Base-by-base conservation (phyloP, 2,113 vertebrate species). In the Orientallactaga bullata region DNA sequence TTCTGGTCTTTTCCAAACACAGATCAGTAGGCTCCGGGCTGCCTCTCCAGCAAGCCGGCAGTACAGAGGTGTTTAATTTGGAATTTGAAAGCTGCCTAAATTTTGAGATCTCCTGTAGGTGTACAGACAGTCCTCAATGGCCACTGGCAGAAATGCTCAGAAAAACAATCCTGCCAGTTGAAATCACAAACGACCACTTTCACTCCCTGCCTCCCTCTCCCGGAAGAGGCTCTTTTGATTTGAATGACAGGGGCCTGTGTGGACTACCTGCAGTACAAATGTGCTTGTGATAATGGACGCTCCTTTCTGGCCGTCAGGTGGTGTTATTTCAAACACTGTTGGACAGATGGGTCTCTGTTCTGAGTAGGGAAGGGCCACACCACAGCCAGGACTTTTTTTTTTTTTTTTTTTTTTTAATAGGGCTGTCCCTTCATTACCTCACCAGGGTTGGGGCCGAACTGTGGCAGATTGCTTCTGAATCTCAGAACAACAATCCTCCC, bases 21-120 rank as follows among this genome's bases (percentile, higher is more conserved):
- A 74, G 26, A 86, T 8, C 78, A 30, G 24, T 20, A 23, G 51
- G 66, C n/a, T 42, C 8, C 28, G 0, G 20, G 12, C 93, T 71
- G 90, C n/a, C 61, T 90, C 88, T 61, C 89, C 66, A 24, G 88
- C 73, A 15, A 28, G 32, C 69, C 12, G 37, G 79, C 76, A 11
- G 80, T 84, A 39, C 76, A 21, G 68, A 81, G 91, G 86, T 92
- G 92, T 94, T 96, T 96, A 86, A 95, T 94, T 77, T 95, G 94
- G 94, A 88, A 95, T 94, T 82, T 39, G 79, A 96, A 66, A 81
- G 95, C 95, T 84, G 88, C 93, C 86, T 90, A 58, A 84, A 95
- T 92, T 92, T 95, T 47, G 13, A 71, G 39, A 76, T 94, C 89
- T 91, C 95, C 95, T 0, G 21, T 73, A 42, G 86, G 63, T 78